phyloP scores from a whole-genome alignment of 1,140 invertebrate genomes.

The Bactericera cockerelli region DNA sequence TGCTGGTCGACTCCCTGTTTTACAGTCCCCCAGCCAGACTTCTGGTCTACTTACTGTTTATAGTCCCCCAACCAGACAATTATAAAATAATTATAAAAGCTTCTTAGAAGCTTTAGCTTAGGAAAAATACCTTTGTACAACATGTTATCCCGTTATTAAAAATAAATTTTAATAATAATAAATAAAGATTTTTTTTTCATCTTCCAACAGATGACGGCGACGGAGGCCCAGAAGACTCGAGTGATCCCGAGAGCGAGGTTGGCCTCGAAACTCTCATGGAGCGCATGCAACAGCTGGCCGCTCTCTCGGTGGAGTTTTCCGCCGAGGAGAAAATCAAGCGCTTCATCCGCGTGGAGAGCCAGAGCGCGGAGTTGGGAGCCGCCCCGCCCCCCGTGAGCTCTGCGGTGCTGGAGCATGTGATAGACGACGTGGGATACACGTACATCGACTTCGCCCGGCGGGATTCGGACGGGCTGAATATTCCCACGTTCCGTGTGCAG shows the following conservation, averaged over 20 bases:
- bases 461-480: constrained; percentile 30
- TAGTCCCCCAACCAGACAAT: too few relatives aligned
- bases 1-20: too few relatives aligned
- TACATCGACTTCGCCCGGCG: constrained; percentile 72
- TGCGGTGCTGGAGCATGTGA: constrained; percentile 50
- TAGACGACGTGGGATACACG: constrained; percentile 58
- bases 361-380: constrained; percentile 49
- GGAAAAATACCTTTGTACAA: too few relatives aligned
- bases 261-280: constrained; percentile 61
- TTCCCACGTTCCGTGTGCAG: constrained; percentile 62
- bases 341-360: constrained; percentile 59
- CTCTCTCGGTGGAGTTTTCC: constrained; percentile 52
- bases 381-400: constrained; percentile 31
- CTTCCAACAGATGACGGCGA: constrained; percentile 3
- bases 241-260: constrained; percentile 34
- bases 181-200: too few relatives aligned
- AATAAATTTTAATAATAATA: too few relatives aligned
- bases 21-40: too few relatives aligned
- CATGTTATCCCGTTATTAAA: too few relatives aligned
- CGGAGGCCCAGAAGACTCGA: background rate
- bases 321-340: constrained; percentile 58
- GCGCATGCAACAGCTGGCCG: constrained; percentile 60
- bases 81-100: too few relatives aligned
- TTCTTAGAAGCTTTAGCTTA: too few relatives aligned
- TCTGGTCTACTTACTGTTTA: too few relatives aligned